Conservation (phyloP, 2,113 vertebrate species). For the Gymnobelideus leadbeateri region DNA sequence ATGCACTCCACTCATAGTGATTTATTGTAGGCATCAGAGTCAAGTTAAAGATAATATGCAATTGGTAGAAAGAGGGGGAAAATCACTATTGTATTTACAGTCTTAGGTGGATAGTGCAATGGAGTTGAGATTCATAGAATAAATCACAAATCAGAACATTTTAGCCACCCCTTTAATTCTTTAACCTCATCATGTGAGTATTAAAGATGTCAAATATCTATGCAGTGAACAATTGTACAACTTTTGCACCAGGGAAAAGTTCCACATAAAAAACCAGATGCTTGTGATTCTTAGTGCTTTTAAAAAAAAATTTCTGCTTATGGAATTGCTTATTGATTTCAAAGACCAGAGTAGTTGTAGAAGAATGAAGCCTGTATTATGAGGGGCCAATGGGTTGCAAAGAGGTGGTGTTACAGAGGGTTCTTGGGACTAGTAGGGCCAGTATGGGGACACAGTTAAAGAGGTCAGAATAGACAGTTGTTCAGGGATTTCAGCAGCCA, state of each 20-base stretch:
- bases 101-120: too few relatives aligned
- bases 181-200: background rate
- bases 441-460: background rate
- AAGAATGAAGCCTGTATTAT: background rate
- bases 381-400: background rate
- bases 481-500: background rate
- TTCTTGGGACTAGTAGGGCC: background rate
- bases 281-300: background rate
- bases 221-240: background rate
- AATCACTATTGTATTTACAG: background rate
- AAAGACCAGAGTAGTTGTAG: rapidly evolving
- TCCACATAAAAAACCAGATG: background rate
- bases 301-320: background rate
- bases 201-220: rapidly evolving
- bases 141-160: rapidly evolving
- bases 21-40: slow-evolving; percentile 13
- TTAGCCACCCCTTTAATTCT: background rate
- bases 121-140: background rate
- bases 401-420: background rate
- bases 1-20: background rate
- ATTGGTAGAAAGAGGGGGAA: background rate
- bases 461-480: background rate
- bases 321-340: background rate
- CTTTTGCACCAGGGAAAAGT: background rate
- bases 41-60: slow-evolving; percentile 22